Base-by-base conservation (phyloP, 2,888 invertebrate genomes). In the Daptonema setosum region DNA sequence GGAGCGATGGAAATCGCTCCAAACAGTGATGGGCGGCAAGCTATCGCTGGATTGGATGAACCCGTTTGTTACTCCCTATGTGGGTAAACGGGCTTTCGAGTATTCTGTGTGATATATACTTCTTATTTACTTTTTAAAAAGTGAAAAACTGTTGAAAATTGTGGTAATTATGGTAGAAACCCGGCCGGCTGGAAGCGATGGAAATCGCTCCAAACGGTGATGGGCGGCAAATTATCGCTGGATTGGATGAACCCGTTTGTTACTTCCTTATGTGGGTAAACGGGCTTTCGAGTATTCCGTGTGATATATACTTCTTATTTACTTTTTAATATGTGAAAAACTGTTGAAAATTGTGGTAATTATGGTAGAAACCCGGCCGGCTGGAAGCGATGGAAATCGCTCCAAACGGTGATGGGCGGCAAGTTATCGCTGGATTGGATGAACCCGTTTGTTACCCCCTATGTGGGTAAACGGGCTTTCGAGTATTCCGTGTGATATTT, bases 241-340 rank as follows among this genome's bases (percentile, higher is more conserved):
- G 79, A 83, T 2, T 97, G 95, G 97, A 83, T 91, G 68, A 88
- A 85, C 22, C 91, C 91, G 0, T 91, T 97, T 72, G 83, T 84
- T 11, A 79, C 78, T 79, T 56, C 79, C 84, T 11, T 67, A 65
- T 55, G 52, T 63, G 25, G 59, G 80, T 53, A 77, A 81, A 63
- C 83, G 85, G 68, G 78, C 80, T 66, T 84, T 83, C 73, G 78
- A 86, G 65, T 86, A 86, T 75, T 83, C 85, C 60, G 87, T 87
- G 63, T 87, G 78, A 79, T 63, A 85, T 48, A 48, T n/a, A n/a
- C n/a, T n/a, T n/a, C n/a, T n/a, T n/a, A n/a, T n/a, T n/a, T n/a
- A n/a, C n/a, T n/a, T n/a, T n/a, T n/a, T n/a, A n/a, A n/a, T n/a
- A n/a, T n/a, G n/a, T n/a, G n/a, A n/a, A n/a, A n/a, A n/a, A n/a